Conservation (phyloP, 2,113 vertebrate genomes). For the Balaeniceps rex region DNA sequence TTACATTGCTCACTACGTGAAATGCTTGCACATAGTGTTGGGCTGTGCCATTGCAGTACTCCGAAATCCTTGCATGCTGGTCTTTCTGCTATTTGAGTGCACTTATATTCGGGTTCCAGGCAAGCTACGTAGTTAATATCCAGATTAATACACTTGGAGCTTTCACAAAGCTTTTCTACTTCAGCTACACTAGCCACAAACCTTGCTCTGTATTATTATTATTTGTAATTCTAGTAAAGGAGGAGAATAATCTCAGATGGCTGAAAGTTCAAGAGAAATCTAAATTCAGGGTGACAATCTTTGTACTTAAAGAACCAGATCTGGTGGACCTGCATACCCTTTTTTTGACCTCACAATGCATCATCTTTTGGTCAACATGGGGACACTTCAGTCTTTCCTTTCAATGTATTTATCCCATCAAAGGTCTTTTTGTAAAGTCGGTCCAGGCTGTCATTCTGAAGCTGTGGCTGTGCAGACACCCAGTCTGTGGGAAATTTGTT, state of each 20-base stretch:
- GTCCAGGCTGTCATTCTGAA: not conserved
- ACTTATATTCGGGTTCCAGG: not conserved
- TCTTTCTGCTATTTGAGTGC: not conserved
- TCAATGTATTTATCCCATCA: not conserved
- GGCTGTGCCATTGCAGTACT: not conserved
- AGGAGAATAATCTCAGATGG: not conserved
- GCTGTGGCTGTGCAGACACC: not conserved
- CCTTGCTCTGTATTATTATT: not conserved
- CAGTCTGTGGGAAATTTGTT: not conserved
- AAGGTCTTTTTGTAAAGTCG: not conserved
- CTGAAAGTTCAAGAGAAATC: not conserved
- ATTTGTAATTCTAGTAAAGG: not conserved
- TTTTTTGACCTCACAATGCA: not conserved
- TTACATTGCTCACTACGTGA: not conserved
- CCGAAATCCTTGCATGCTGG: not conserved
- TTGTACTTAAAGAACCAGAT: not conserved
- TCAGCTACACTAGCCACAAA: not conserved
- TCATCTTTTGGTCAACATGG: not conserved
- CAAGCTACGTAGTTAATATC: not conserved
- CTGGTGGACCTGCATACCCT: not conserved
- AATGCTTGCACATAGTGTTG: accelerated
- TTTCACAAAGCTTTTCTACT: not conserved
- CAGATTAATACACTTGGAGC: not conserved
- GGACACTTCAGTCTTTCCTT: not conserved
- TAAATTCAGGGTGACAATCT: not conserved